Evolutionary conservation across 1,140 invertebrate species (phyloP).

Genomic region (Drosophila bocki): DNA sequence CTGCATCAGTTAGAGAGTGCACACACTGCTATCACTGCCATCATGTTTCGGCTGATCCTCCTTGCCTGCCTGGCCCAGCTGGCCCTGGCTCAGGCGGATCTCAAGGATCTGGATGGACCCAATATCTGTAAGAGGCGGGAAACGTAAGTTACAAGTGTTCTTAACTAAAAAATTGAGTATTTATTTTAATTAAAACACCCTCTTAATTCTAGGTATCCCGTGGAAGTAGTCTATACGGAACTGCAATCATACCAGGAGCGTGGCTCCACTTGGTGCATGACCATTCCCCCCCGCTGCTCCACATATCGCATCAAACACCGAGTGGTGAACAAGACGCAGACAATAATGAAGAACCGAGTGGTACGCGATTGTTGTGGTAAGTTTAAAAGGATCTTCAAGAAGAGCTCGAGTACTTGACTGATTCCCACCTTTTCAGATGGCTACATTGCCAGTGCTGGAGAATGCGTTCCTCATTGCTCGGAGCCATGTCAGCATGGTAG

Average conservation of each 20-base stretch:
- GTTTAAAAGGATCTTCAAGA: constrained; percentile 41
- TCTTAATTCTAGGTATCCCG: constrained; percentile 51
- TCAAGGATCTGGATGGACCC: constrained; percentile 62
- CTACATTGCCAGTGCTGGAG: constrained; percentile 89
- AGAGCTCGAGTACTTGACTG: background rate
- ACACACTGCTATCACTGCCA: constrained; percentile 28
- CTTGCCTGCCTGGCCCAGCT: constrained; percentile 39
- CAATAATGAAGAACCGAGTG: constrained; percentile 89
- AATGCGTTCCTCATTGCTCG: constrained; percentile 92
- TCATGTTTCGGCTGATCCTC: constrained; percentile 38
- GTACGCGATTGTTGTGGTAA: constrained; percentile 93
- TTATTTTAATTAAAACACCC: background rate
- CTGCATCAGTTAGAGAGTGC: constrained; percentile 17
- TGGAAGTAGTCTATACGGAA: constrained; percentile 88
- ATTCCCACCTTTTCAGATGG: constrained; percentile 85
- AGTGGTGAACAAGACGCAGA: constrained; percentile 90
- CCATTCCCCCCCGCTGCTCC: constrained; percentile 93
- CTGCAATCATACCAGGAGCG: constrained; percentile 92
- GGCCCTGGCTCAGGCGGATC: constrained; percentile 44
- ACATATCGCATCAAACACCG: constrained; percentile 92
- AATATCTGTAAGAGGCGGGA: constrained; percentile 80
- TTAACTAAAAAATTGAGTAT: background rate
- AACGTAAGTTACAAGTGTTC: constrained; percentile 29
- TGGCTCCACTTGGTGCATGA: constrained; percentile 93
- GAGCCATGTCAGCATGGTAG: constrained; percentile 93